Conservation (phyloP, 2,797 vertebrate species). For the Alfaro cultratus region DNA sequence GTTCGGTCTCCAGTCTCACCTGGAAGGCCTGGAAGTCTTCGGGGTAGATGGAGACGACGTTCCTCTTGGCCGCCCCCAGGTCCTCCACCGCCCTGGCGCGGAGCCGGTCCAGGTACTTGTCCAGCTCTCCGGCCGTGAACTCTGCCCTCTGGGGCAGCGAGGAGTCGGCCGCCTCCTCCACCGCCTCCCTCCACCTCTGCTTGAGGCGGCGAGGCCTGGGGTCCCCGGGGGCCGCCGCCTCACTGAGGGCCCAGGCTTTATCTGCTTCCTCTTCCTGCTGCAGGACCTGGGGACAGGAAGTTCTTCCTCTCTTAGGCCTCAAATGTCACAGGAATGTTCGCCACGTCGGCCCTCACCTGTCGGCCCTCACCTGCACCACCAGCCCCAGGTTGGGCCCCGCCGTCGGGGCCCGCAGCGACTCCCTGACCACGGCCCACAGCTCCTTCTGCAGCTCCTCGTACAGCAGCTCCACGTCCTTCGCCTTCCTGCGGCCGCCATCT, state of each 20-base stretch:
- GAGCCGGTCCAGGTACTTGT: slow-evolving; percentile 80
- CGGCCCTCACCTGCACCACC: slow-evolving; percentile 78
- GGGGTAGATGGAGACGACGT: slow-evolving; percentile 86
- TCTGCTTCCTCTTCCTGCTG: slow-evolving; percentile 88
- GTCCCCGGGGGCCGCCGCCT: slow-evolving; percentile 51
- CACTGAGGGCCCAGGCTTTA: slow-evolving; percentile 55
- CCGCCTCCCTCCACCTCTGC: slow-evolving; percentile 84
- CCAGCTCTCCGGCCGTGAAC: slow-evolving; percentile 74
- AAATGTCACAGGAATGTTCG: not conserved
- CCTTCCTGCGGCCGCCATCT: slow-evolving; percentile 83
- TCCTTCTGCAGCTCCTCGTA: slow-evolving; percentile 91
- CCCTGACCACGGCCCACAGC: slow-evolving; percentile 87
- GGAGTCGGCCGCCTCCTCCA: slow-evolving; percentile 76
- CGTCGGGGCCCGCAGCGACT: slow-evolving; percentile 80
- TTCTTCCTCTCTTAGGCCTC: not conserved
- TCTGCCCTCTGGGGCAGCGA: slow-evolving; percentile 77
- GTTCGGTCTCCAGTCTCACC: slow-evolving; percentile 39
- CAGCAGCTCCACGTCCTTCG: slow-evolving; percentile 89
- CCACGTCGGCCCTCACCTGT: not conserved
- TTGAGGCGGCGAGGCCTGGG: slow-evolving; percentile 79
- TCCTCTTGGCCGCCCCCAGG: slow-evolving; percentile 82
- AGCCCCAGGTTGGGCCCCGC: slow-evolving; percentile 81
- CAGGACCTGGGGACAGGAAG: slow-evolving; percentile 75
- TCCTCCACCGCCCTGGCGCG: slow-evolving; percentile 83
- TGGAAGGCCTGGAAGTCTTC: slow-evolving; percentile 83